Evolutionary conservation across 2,113 vertebrate species (phyloP).

Genomic region (Pluvianellus socialis): DNA sequence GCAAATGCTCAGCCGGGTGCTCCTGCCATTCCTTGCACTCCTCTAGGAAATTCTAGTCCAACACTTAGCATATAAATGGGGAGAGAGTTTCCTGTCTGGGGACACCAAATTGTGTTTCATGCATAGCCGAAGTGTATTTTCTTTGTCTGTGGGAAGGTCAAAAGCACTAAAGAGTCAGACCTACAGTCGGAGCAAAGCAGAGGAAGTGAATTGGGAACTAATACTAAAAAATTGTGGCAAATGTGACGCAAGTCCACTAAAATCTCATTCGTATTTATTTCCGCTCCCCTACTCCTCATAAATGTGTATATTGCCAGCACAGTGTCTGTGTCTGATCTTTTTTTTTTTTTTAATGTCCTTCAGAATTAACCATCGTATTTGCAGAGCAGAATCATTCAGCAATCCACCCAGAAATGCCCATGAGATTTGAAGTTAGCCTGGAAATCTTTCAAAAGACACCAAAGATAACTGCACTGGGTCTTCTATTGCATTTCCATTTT

Average conservation of each 20-base stretch:
- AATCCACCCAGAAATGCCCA: not conserved
- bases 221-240: not conserved
- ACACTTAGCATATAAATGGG: not conserved
- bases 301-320: not conserved
- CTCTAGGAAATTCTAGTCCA: not conserved
- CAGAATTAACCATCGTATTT: not conserved
- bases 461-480: not conserved
- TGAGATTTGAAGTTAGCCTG: not conserved
- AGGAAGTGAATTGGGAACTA: not conserved
- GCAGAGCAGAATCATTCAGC: not conserved
- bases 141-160: conserved; percentile 20
- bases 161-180: not conserved
- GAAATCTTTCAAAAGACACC: conserved; percentile 49
- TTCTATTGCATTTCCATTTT: conserved; percentile 70
- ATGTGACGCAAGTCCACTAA: not conserved
- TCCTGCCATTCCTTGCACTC: not conserved
- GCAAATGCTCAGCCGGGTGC: not conserved
- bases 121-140: not conserved
- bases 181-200: not conserved
- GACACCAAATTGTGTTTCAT: not conserved
- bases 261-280: not conserved
- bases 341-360: not conserved
- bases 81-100: not conserved
- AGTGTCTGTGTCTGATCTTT: not conserved
- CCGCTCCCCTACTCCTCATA: not conserved